These are phyloP conservation scores for Sebastes iracundus DNA, from an alignment of 2,797 vertebrate species.

Conservation along the genomic window DNA sequence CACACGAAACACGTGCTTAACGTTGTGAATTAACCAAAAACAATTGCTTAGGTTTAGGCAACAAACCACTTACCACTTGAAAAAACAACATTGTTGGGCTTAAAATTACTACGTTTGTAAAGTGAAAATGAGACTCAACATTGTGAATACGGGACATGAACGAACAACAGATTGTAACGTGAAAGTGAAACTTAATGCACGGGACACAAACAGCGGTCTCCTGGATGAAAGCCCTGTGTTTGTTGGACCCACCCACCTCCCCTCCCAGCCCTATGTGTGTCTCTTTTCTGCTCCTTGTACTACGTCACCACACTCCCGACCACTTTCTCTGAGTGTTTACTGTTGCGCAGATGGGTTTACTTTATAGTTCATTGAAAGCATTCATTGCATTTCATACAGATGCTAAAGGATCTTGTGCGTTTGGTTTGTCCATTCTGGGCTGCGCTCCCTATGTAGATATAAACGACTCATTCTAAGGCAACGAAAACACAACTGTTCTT, in stretches of 20 bases:
- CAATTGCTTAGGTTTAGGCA: neutral
- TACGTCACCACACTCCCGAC: neutral
- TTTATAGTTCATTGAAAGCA: neutral
- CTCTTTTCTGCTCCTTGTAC: neutral
- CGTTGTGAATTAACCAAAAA: neutral
- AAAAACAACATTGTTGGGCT: neutral
- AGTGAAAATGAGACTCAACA: neutral
- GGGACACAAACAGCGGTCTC: neutral
- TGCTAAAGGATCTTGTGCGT: neutral
- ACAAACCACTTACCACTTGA: neutral
- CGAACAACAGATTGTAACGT: neutral
- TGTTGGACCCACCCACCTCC: fast-evolving
- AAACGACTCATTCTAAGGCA: neutral
- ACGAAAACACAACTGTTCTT: neutral
- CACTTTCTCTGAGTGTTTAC: too few species aligned
- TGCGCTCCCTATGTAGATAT: neutral
- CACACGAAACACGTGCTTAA: neutral
- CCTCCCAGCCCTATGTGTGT: fast-evolving
- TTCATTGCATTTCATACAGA: neutral
- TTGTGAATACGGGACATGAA: neutral
- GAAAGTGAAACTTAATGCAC: neutral
- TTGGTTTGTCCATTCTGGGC: neutral
- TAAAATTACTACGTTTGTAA: neutral
- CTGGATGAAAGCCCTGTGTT: neutral
- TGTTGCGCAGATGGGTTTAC: neutral